phyloP scores from a whole-genome alignment of 2,888 invertebrate species.

The Panopea generosa region DNA sequence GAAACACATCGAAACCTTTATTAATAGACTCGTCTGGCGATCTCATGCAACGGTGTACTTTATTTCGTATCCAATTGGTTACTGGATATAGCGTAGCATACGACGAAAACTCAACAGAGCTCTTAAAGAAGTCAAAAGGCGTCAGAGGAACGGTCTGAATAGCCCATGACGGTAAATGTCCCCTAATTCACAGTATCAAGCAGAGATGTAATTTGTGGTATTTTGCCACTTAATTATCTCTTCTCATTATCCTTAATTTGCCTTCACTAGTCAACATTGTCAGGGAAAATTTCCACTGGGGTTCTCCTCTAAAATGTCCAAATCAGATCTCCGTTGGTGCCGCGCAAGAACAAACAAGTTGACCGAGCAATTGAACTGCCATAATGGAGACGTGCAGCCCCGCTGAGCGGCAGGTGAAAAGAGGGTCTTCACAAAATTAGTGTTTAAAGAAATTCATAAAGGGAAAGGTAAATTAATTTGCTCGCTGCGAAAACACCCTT shows the following conservation, averaged over 20 bases:
- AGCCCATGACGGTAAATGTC: constrained; percentile 43
- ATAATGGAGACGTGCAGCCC: constrained; percentile 38
- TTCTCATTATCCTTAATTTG: constrained; percentile 63
- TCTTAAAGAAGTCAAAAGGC: constrained; percentile 62
- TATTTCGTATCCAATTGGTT: no score
- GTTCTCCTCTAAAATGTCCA: constrained; percentile 33
- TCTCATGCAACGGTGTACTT: no score
- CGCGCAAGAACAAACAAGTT: constrained; percentile 54
- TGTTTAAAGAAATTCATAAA: constrained; percentile 50
- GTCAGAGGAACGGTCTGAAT: constrained; percentile 47
- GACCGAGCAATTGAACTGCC: constrained; percentile 52
- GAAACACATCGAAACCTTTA: no score
- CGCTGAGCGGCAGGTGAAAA: constrained; percentile 61
- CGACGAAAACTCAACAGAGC: no score
- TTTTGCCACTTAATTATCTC: constrained; percentile 68
- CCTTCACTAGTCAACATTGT: constrained; percentile 55
- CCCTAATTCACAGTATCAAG: constrained; percentile 47
- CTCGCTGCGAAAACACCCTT: constrained; percentile 62
- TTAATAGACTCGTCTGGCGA: no score
- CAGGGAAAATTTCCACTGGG: constrained; percentile 35
- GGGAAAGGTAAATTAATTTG: constrained; percentile 66
- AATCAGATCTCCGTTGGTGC: constrained; percentile 33
- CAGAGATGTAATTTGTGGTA: constrained; percentile 61
- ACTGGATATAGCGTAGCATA: no score
- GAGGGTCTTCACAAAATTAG: constrained; percentile 54